Evolutionary conservation across 2,797 vertebrate genomes (phyloP).

Genomic region (Erethizon dorsatum): DNA sequence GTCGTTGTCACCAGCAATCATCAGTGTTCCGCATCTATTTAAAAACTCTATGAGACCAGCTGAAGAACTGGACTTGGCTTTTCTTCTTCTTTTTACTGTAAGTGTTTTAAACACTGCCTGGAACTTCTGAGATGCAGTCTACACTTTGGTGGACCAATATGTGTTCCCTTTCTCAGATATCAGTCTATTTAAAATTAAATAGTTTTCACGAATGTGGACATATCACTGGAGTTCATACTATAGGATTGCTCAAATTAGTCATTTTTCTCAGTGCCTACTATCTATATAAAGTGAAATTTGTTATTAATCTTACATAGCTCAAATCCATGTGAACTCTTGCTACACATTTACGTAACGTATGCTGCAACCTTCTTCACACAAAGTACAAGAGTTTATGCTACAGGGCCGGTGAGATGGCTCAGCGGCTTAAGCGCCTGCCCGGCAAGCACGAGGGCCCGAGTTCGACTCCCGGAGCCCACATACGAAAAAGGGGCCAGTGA

Average conservation of each 20-base stretch:
- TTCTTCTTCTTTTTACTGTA: background rate
- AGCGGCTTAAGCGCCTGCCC: too few relatives aligned
- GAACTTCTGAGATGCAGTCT: background rate
- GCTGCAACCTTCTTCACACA: background rate
- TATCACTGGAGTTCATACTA: background rate
- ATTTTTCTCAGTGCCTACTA: background rate
- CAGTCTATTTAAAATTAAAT: background rate
- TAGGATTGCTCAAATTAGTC: background rate
- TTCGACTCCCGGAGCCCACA: too few relatives aligned
- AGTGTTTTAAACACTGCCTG: background rate
- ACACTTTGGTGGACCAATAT: background rate
- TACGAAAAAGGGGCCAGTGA: too few relatives aligned
- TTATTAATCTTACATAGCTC: background rate
- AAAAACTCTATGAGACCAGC: background rate
- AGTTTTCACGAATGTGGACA: background rate
- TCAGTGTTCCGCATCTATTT: conserved; percentile 30
- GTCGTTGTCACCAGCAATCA: conserved; percentile 9
- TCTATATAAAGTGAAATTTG: background rate
- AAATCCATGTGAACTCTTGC: background rate
- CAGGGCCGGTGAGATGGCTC: too few relatives aligned
- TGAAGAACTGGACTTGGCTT: background rate
- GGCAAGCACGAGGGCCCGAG: too few relatives aligned
- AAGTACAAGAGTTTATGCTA: background rate
- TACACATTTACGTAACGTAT: background rate
- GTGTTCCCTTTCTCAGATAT: background rate